Conservation (phyloP, 2,113 vertebrate species). For the Hirundichthys speculiger region DNA sequence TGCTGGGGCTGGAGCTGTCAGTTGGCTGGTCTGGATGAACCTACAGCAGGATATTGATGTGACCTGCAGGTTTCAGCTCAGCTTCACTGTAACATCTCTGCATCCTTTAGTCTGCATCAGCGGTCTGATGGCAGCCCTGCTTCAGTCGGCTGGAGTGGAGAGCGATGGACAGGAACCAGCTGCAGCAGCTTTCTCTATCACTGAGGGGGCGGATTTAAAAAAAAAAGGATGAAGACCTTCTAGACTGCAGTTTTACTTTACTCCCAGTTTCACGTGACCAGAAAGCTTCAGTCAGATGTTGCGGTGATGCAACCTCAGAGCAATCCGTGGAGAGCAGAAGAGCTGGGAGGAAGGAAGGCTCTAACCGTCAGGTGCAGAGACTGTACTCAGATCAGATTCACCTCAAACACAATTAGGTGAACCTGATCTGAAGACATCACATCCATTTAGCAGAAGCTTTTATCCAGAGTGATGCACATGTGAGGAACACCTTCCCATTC, state of each 20-base stretch:
- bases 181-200: neutral
- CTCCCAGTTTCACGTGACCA: slow-evolving; percentile 11
- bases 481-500: no score
- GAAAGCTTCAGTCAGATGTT: neutral
- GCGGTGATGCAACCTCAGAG: slow-evolving; percentile 19
- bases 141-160: slow-evolving; percentile 8
- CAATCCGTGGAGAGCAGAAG: neutral
- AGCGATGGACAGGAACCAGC: neutral
- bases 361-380: neutral
- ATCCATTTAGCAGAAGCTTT: no score
- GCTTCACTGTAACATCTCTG: no score
- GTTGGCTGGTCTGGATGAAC: neutral
- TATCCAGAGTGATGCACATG: no score
- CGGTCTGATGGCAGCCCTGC: neutral
- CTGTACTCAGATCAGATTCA: neutral
- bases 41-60: neutral
- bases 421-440: no score
- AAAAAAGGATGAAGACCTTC: no score
- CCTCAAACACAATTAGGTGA: neutral
- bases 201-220: neutral
- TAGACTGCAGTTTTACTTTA: no score
- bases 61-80: neutral
- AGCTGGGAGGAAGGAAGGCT: neutral
- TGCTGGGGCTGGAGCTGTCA: neutral
- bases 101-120: neutral